Percentiles rank a stretch among this genome's conserved stretches.
phyloP scores from a whole-genome alignment of 2,113 vertebrate species.

The Cebidichthys violaceus region DNA sequence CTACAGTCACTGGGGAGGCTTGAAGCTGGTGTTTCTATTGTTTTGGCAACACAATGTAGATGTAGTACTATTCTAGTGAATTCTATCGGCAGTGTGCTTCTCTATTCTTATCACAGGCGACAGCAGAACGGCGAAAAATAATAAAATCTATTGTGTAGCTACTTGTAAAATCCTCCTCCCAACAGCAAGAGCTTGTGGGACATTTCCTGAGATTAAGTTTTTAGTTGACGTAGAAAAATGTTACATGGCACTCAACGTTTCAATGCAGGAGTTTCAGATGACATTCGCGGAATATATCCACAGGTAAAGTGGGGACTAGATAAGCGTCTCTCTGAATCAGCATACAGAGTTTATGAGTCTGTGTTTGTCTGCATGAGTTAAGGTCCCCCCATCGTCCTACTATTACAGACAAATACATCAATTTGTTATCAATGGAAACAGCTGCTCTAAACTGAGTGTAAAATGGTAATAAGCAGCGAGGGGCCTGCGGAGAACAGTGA shows the following conservation, averaged over 20 bases:
- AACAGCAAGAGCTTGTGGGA: slow-evolving; percentile 46
- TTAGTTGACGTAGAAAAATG: slow-evolving; percentile 31
- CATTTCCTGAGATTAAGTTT: slow-evolving; percentile 52
- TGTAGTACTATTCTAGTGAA: slow-evolving; percentile 39
- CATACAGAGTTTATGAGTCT: slow-evolving; percentile 21
- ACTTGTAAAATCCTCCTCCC: slow-evolving; percentile 67
- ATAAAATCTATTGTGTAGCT: slow-evolving; percentile 65
- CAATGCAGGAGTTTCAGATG: slow-evolving; percentile 29
- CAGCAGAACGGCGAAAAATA: slow-evolving; percentile 66
- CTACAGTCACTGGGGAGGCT: slow-evolving; percentile 13
- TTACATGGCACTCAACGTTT: slow-evolving; percentile 33
- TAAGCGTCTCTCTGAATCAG: slow-evolving; percentile 37
- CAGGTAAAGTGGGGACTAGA: slow-evolving; percentile 28
- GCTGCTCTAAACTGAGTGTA: slow-evolving; percentile 57
- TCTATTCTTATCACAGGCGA: slow-evolving; percentile 60
- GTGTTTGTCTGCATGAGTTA: slow-evolving; percentile 14
- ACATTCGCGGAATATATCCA: slow-evolving; percentile 43
- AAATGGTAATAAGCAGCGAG: slow-evolving; percentile 65
- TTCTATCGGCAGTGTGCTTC: slow-evolving; percentile 64
- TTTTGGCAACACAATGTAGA: slow-evolving; percentile 53
- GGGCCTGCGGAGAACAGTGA: slow-evolving; percentile 50
- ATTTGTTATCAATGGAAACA: slow-evolving; percentile 72
- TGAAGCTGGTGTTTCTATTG: slow-evolving; percentile 51
- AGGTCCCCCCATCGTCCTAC: slow-evolving; percentile 37
- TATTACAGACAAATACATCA: slow-evolving; percentile 66